A percentile compares a stretch with the other conserved stretches of the same genome.
Conservation (phyloP, 2,113 vertebrate species). For the Halcyon senegalensis region DNA sequence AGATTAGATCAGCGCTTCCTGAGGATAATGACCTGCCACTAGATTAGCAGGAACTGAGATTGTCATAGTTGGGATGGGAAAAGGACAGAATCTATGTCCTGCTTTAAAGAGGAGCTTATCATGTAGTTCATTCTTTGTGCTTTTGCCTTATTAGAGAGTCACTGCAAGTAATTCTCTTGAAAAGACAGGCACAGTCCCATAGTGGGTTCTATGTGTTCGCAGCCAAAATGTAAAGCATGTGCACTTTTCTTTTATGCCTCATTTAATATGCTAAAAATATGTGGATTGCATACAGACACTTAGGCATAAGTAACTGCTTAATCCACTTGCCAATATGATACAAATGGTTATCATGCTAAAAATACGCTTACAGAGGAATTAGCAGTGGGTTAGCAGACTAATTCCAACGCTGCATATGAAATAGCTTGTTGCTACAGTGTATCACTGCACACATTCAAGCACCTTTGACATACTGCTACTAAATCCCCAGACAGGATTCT, state of each 20-base stretch:
- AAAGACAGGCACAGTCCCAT: constrained; percentile 24
- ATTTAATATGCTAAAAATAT: constrained; percentile 58
- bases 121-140: neutral
- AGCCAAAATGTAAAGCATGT: constrained; percentile 55
- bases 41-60: neutral
- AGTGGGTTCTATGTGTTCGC: neutral
- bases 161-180: neutral
- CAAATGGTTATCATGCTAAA: constrained; percentile 72
- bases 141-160: neutral
- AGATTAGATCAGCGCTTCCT: neutral
- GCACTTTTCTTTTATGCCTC: constrained; percentile 24
- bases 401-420: constrained; percentile 1
- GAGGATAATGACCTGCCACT: neutral
- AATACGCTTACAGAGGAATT: constrained; percentile 69
- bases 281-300: constrained; percentile 34
- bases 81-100: neutral
- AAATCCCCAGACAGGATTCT: constrained; percentile 52
- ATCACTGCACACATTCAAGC: constrained; percentile 28
- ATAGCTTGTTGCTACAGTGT: constrained; percentile 4
- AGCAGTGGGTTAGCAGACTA: constrained; percentile 36
- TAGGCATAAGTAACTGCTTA: constrained; percentile 27
- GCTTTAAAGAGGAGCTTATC: neutral
- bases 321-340: constrained; percentile 51
- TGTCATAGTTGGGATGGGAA: neutral
- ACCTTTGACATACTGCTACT: constrained; percentile 55